These are phyloP conservation scores for Caerostris darwini DNA, from an alignment of 1,140 invertebrate genomes.

Conservation along the genomic window DNA sequence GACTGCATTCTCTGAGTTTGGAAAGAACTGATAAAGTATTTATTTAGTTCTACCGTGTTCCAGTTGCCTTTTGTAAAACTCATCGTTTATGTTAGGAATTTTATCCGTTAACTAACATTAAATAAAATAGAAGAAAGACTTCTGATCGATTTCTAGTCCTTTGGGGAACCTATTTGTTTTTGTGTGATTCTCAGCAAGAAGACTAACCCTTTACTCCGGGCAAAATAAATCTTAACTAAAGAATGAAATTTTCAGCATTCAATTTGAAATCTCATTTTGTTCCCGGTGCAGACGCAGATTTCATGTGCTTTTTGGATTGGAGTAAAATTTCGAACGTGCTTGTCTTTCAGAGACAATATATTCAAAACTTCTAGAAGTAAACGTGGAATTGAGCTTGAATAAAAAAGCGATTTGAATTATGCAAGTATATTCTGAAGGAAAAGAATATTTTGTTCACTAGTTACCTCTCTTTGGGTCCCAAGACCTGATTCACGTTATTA, in stretches of 20 bases:
- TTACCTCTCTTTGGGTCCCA: not conserved
- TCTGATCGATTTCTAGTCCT: conserved; percentile 28
- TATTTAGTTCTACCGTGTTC: not conserved
- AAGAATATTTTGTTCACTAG: not conserved
- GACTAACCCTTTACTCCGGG: conserved; percentile 16
- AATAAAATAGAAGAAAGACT: not conserved
- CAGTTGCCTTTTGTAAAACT: conserved; percentile 37
- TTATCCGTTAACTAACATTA: conserved; percentile 67
- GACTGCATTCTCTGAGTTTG: not conserved
- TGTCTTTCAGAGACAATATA: not conserved
- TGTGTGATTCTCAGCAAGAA: not conserved
- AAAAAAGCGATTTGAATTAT: conserved; percentile 40
- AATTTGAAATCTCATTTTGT: conserved; percentile 45
- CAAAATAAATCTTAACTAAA: conserved; percentile 21
- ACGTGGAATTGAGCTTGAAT: conserved; percentile 16
- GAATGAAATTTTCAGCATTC: conserved; percentile 52
- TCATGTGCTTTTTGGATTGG: conserved; percentile 21
- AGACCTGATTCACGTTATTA: not conserved
- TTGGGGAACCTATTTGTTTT: conserved; percentile 14
- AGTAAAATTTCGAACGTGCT: not conserved
- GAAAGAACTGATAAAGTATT: conserved; percentile 63
- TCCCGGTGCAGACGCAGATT: not conserved
- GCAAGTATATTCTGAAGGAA: not conserved
- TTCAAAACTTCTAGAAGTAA: not conserved
- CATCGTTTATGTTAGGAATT: conserved; percentile 64